Evolutionary conservation across 1,140 invertebrate genomes (phyloP), one percentile per base, ranked within the genome.

Genomic region (Musca domestica): DNA sequence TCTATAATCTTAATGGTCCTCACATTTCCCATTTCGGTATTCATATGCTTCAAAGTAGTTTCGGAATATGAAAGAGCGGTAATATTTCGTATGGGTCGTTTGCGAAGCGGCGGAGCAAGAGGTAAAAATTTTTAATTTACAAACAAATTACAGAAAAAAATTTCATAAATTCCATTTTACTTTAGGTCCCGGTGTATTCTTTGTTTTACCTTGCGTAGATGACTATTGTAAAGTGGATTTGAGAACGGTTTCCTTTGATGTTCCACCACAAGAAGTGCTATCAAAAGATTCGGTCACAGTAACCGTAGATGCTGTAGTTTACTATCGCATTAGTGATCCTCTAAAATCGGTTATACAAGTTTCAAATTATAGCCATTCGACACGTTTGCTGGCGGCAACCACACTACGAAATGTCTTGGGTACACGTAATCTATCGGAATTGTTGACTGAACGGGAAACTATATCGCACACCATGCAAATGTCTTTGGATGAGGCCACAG

Each of bases 231-330:
- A 93, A 81, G 92, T 94, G 6, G 94, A 97, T 78, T 83, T 96
- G 56, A 86, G 95, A 67, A 93, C 92, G 3, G 85, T 81, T 4
- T 81, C 86, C 0, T 87, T 87, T 70, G 84, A 87, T 72, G 86
- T 87, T 15, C 86, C 86, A 46, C 86, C 85, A 2, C 86, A 87
- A 76, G 86, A 88, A 86, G 91, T 96, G 41, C 85, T 98, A 66
- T 95, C 93, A 1, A 92, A 94, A 83, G 95, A 98, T 82, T 94
- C 92, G 1, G 95, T 97, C 1, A 98, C 95, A 0, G 94, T 96
- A 0, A 91, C 91, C 7, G 95, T 96, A 15, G 95, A 97, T 81
- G 95, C 95, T 2, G 93, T 95, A 1, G 92, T 96, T 15, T 98
- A 97, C 80, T 97, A 96, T 79, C 87, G 92, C 70, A 92, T 81